Evolutionary conservation across 2,113 vertebrate species (phyloP), one percentile per base, ranked within the genome.

Genomic region (Bubalus kerabau): DNA sequence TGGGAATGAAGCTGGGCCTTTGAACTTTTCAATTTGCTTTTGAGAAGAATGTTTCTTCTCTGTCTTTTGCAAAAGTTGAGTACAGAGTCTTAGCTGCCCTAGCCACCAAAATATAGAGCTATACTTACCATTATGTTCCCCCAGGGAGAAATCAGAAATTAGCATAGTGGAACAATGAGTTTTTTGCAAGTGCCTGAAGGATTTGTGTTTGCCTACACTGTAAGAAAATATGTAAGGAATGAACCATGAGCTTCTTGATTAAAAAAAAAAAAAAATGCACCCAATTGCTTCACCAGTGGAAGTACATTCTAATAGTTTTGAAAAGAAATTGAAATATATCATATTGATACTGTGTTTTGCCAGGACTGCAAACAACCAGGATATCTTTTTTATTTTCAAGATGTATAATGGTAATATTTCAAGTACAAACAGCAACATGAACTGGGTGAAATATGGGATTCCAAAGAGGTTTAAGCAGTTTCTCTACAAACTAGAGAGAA

Each of bases 351-450:
- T 23, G 2, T 83, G 13, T 80, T 96, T 97, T 85, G 23, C 19
- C 2, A 48, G 43, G 46, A 87, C 24, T 46, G 30, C 11, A 85
- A 87, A 96, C 36, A 83, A 60, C 2, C 32, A 93, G 30, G 7
- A 85, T 54, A 6, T n/a, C 64, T 26, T 76, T 96, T 32, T 59
- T 46, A 84, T 85, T 87, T 94, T 95, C 11, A 94, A 96, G 26
- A 92, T 88, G 76, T 95, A 90, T 9, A 46, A 71, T 82, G 96
- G 78, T 36, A 87, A 62, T 85, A 91, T 96, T 85, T 94, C 36
- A 59, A 64, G 21, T 67, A 96, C 5, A 78, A 80, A 85, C 10
- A 89, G 62, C 15, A 97, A 78, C 8, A 40, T 32, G 7, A 94
- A 59, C 46, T 89, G 7, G 15, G 59, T 2, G 85, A 87, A 92